Conservation (phyloP, 1,140 invertebrate species). For the Diachasma alloeum region DNA sequence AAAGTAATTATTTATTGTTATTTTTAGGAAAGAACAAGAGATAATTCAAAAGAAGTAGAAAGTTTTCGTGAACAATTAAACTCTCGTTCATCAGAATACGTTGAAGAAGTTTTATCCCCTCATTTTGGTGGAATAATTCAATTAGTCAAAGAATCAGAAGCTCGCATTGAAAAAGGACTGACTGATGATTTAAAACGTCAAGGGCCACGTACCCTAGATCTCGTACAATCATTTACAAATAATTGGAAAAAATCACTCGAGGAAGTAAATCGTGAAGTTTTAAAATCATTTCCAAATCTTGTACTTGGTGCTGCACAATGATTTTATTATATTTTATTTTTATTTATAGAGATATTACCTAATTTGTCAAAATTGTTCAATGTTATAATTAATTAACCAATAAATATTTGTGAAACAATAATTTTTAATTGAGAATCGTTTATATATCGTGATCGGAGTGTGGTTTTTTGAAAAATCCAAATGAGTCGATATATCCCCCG, state of each 20-base stretch:
- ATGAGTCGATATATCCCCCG: too few species aligned
- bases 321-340: too few species aligned
- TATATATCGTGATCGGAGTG: too few species aligned
- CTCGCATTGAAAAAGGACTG: slow-evolving; percentile 83
- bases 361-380: too few species aligned
- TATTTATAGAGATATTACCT: too few species aligned
- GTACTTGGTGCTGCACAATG: slow-evolving; percentile 92
- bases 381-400: too few species aligned
- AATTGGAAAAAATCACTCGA: slow-evolving; percentile 96
- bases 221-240: slow-evolving; percentile 89
- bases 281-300: slow-evolving; percentile 95
- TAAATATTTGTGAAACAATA: too few species aligned
- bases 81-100: slow-evolving; percentile 90
- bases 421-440: too few species aligned
- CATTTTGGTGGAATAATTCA: slow-evolving; percentile 97
- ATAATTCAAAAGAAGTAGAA: slow-evolving; percentile 95
- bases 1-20: too few species aligned
- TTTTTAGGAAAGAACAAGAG: slow-evolving; percentile 92
- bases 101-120: slow-evolving; percentile 94
- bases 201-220: slow-evolving; percentile 81
- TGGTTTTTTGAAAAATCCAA: too few species aligned
- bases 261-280: slow-evolving; percentile 92
- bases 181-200: slow-evolving; percentile 80
- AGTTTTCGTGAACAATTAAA: slow-evolving; percentile 89
- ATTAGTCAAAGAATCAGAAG: slow-evolving; percentile 96